Base-by-base conservation (phyloP, 1,140 invertebrate genomes). In the Bombus fervidus region DNA sequence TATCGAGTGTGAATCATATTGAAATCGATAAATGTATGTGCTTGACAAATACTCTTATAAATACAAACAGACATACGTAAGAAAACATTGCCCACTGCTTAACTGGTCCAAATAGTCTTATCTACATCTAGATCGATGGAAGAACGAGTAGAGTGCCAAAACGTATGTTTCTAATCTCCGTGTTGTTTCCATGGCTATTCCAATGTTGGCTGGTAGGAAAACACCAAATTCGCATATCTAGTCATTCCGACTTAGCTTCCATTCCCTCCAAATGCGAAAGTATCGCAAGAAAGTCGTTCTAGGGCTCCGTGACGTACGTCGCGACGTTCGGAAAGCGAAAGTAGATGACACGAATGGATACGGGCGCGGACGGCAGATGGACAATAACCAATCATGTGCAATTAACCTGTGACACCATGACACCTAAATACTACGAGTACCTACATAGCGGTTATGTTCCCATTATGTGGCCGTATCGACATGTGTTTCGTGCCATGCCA, bases 381-480 rank as follows among this genome's bases (percentile, higher is more conserved):
- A 93, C 93, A 94, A 93, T 94, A 92, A 93, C 93, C 93, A 94
- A 94, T 94, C 92, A 93, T 92, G 92, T 92, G 91, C 93, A 94
- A 94, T 94, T 94, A 94, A 94, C 93, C 91, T 91, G 88, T 93
- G 92, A 93, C 93, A 94, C 92, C 87, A 89, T 94, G 93, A 94
- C 92, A 93, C 92, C 93, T 93, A 93, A 94, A 94, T 93, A 93
- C 92, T 91, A 79, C 77, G 78, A 86, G 88, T 90, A 88, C 86
- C 90, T 92, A 91, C 88, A 89, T 86, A 90, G 91, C 90, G 91
- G 92, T 94, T 94, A 94, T 94, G 93, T 94, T 93, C 92, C 93
- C 92, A 94, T 94, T 94, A 94, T 94, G 93, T 92, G 94, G 93
- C 92, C 89, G 91, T 93, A 94, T 93, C 93, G 93, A 94, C 94